Percentiles rank a stretch among this genome's conserved stretches.
Evolutionary conservation across 2,888 invertebrate species (phyloP).

Genomic region (Drosophila paracracens): DNA sequence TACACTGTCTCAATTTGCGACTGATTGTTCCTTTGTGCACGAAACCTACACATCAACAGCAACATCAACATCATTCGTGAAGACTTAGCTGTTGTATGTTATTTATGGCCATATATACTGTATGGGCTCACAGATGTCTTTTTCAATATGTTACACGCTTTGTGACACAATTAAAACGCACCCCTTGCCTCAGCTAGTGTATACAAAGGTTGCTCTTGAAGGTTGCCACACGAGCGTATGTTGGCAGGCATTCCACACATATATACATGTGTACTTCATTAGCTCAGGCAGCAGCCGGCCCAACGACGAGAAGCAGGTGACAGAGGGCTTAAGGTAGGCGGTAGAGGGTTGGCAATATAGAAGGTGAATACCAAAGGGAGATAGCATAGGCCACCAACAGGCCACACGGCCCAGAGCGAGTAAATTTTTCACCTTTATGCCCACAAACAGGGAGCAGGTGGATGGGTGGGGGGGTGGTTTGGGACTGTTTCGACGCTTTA

Average conservation of each 20-base stretch:
- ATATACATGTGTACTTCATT: constrained; percentile 66
- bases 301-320: not conserved
- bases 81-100: not conserved
- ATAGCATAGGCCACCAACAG: constrained; percentile 29
- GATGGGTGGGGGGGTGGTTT: not conserved
- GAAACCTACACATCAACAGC: not conserved
- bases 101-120: not conserved
- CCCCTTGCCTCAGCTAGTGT: not conserved
- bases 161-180: not conserved
- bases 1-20: not conserved
- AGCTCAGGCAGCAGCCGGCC: constrained; percentile 58
- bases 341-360: not conserved
- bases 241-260: constrained; percentile 1
- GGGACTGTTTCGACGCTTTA: constrained; percentile 39
- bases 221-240: constrained; percentile 46
- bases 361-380: constrained; percentile 35
- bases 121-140: not conserved
- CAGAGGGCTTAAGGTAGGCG: not conserved
- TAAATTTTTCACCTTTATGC: constrained; percentile 20
- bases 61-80: not conserved
- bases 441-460: constrained; percentile 2
- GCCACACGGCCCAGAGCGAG: constrained; percentile 19
- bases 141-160: not conserved
- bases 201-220: constrained; percentile 55
- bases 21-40: not conserved